Evolutionary conservation across 2,888 invertebrate genomes (phyloP).

Genomic region (Pantelozetes paolii): DNA sequence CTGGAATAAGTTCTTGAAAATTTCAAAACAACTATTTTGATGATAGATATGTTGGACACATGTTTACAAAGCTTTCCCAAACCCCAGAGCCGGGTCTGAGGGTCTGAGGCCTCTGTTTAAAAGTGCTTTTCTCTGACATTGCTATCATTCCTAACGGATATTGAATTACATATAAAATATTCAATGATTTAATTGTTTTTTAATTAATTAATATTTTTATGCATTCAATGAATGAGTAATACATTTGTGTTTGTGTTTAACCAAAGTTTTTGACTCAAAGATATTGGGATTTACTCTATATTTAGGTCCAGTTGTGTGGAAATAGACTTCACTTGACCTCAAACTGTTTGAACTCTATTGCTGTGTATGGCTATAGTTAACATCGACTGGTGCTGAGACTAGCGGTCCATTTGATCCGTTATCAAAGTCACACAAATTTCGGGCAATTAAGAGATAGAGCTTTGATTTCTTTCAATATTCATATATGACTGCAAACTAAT

Average conservation of each 20-base stretch:
- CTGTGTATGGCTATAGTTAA: too few species aligned
- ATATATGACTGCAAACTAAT: too few species aligned
- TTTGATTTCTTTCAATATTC: background rate
- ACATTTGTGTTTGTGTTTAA: too few species aligned
- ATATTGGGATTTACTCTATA: background rate
- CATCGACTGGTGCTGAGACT: background rate
- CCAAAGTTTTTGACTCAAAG: too few species aligned
- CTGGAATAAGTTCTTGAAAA: background rate
- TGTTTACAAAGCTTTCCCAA: background rate
- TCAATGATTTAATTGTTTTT: too few species aligned
- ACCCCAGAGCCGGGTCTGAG: background rate
- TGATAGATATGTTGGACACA: conserved; percentile 14
- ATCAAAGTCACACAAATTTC: conserved; percentile 15
- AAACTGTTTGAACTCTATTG: background rate
- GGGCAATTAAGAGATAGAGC: conserved; percentile 1
- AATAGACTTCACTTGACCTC: conserved; percentile 8
- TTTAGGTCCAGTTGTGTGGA: background rate
- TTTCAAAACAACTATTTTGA: background rate
- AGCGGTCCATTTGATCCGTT: background rate
- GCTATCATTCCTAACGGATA: background rate
- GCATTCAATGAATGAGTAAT: too few species aligned
- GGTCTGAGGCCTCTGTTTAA: background rate
- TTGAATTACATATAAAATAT: background rate
- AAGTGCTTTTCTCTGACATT: background rate
- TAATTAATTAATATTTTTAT: too few species aligned